phyloP scores from a whole-genome alignment of 2,113 vertebrate genomes.

The Mesembrinibis cayennensis region DNA sequence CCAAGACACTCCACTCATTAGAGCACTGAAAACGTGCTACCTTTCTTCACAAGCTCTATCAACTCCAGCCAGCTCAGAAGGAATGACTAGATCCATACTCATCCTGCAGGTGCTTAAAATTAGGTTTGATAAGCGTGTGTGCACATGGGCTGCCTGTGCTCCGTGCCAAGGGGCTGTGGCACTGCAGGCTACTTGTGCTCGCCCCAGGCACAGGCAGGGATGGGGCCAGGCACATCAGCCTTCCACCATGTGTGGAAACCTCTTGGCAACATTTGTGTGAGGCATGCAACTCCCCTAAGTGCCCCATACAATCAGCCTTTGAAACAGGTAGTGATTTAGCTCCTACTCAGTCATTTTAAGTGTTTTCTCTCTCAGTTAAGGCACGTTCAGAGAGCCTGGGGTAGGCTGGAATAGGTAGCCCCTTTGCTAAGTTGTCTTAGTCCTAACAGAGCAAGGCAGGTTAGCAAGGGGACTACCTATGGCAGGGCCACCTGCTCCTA shows the following conservation, averaged over 20 bases:
- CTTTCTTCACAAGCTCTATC: not conserved
- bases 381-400: not conserved
- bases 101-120: not conserved
- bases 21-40: not conserved
- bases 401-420: not conserved
- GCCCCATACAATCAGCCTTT: not conserved
- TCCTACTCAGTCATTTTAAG: not conserved
- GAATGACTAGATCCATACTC: not conserved
- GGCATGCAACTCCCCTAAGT: not conserved
- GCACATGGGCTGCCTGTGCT: not conserved
- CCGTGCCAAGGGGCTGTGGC: not conserved
- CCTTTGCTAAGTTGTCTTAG: not conserved
- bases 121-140: not conserved
- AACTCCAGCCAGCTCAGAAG: not conserved
- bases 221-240: not conserved
- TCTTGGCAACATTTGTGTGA: not conserved
- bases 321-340: not conserved
- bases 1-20: fast-evolving
- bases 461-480: not conserved
- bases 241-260: not conserved
- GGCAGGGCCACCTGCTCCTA: not conserved
- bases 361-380: not conserved
- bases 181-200: not conserved
- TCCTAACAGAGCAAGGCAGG: not conserved
- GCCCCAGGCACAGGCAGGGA: not conserved